Percentiles rank a stretch among this genome's conserved stretches.
phyloP scores from a whole-genome alignment of 2,113 vertebrate genomes.

The Prunella fulvescens region DNA sequence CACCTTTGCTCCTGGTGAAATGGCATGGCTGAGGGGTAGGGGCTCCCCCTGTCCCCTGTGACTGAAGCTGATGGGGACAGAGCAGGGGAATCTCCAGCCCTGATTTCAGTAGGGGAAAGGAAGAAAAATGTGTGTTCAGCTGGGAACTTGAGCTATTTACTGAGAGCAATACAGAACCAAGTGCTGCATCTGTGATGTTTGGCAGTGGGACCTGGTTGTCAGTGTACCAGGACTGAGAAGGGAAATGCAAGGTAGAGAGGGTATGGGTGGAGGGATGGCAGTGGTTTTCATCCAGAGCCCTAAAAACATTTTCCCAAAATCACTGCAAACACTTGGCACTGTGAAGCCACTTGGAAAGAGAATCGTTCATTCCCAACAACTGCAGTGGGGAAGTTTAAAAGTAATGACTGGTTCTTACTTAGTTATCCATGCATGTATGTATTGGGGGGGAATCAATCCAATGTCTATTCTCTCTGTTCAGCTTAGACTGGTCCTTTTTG shows the following conservation, averaged over 20 bases:
- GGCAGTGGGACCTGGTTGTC: not conserved
- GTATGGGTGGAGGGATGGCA: not conserved
- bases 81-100: not conserved
- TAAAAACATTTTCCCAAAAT: not conserved
- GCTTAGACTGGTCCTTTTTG: not conserved
- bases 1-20: not conserved
- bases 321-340: not conserved
- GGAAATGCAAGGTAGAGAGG: not conserved
- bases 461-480: not conserved
- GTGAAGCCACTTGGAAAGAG: not conserved
- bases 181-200: not conserved
- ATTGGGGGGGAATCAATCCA: not conserved
- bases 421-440: not conserved
- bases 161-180: not conserved
- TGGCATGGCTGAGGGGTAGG: not conserved
- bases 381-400: not conserved
- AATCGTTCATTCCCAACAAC: not conserved
- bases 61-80: not conserved
- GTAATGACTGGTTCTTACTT: not conserved
- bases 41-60: not conserved
- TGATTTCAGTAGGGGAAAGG: not conserved
- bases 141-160: not conserved
- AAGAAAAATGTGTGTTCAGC: not conserved
- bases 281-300: not conserved
- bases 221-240: not conserved